Conservation (phyloP, 2,888 invertebrate genomes). For the Spodoptera exigua region DNA sequence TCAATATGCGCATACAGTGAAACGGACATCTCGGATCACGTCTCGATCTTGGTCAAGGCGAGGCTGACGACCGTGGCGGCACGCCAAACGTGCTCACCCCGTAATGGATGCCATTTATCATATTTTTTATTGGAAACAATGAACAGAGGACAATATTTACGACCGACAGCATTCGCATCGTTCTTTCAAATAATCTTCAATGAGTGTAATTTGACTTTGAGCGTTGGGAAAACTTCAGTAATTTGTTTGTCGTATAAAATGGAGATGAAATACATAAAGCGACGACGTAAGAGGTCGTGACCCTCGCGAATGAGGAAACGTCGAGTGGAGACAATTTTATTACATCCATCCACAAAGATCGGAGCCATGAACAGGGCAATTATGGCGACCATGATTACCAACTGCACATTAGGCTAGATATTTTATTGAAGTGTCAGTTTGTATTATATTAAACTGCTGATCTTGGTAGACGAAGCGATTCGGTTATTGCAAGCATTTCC, state of each 20-base stretch:
- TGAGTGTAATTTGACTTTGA: conserved; percentile 55
- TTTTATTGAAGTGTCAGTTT: conserved; percentile 32
- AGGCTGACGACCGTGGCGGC: conserved; percentile 83
- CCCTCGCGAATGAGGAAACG: conserved; percentile 57
- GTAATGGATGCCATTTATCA: conserved; percentile 79
- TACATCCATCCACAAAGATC: conserved; percentile 52
- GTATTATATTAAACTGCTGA: conserved; percentile 20
- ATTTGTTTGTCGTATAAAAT: conserved; percentile 51
- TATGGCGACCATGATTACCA: conserved; percentile 29
- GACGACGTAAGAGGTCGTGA: conserved; percentile 54
- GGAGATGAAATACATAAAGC: conserved; percentile 52
- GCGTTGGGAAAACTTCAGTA: conserved; percentile 47
- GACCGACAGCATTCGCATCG: conserved; percentile 44
- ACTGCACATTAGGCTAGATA: conserved; percentile 21
- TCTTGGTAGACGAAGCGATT: conserved; percentile 20
- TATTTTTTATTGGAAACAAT: conserved; percentile 79
- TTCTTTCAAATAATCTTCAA: conserved; percentile 57
- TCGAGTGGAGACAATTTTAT: conserved; percentile 53
- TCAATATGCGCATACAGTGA: conserved; percentile 73
- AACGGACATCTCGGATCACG: conserved; percentile 74
- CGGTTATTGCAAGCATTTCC: conserved; percentile 32
- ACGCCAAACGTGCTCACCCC: conserved; percentile 74
- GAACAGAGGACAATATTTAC: conserved; percentile 64
- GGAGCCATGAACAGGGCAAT: conserved; percentile 49
- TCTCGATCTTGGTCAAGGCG: conserved; percentile 86